Evolutionary conservation across 2,797 vertebrate genomes (phyloP), one percentile per base, ranked within the genome.

Genomic region (Rallus crepitans): DNA sequence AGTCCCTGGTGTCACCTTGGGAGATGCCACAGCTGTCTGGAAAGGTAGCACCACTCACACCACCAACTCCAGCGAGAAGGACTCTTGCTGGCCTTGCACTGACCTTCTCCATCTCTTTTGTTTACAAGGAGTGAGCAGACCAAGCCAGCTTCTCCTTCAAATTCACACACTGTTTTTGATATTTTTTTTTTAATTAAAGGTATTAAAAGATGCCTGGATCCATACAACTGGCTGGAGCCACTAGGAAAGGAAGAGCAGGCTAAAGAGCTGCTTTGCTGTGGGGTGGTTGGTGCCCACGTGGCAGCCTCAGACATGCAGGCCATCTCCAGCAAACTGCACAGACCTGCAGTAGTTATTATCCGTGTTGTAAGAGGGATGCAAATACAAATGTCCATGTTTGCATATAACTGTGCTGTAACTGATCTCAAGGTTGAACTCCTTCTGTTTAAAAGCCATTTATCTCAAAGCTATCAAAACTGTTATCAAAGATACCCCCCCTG

Each of bases 31-130:
- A 4, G n/a, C 17, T 92, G 31, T 68, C 60, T 65, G 39, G 37
- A 71, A 85, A 64, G 21, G 0, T 0, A 80, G 3, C 7, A 27
- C 6, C 76, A 24, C 20, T 50, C 42, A 69, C 0, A 0, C 9
- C 48, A 72, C n/a, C 42, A 64, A n/a, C 8, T 25, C 45, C 53
- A 69, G 30, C 0, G 3, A 85, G 28, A 52, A 0, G 2, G 7
- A 52, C 6, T 45, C 42, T 45, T 45, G 42, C 42, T 45, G 42
- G 42, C 27, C 53, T 75, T 56, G 23, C 70, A 57, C 14, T 35
- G 37, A 66, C 15, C 12, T 83, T 76, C 24, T 90, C 19, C 45
- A 92, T 2, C 11, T 87, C 53, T 9, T 77, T 42, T n/a, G 66
- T n/a, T 72, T 50, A 53, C 15, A 31, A 78, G 23, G 11, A 66